Evolutionary conservation across 2,797 vertebrate genomes (phyloP).

Genomic region (Paramormyrops hopkinsi): DNA sequence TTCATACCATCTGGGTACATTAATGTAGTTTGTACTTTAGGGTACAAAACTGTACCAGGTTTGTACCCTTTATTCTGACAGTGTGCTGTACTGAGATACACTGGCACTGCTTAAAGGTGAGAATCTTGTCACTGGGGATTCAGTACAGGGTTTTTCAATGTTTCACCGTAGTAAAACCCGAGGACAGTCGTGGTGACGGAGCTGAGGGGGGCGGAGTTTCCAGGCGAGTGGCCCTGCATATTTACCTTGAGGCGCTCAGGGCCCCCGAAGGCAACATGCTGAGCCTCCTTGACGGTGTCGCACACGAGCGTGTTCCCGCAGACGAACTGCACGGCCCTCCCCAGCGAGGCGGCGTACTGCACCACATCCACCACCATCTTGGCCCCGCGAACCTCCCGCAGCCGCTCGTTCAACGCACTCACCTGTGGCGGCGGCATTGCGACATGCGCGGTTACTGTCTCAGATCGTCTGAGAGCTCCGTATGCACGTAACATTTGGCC

Average conservation of each 20-base stretch:
- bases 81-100: not conserved
- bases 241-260: slow-evolving; percentile 74
- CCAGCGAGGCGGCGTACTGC: slow-evolving; percentile 67
- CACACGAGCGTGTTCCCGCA: slow-evolving; percentile 84
- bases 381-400: slow-evolving; percentile 74
- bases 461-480: not conserved
- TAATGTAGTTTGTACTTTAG: not conserved
- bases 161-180: not conserved
- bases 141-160: not conserved
- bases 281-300: slow-evolving; percentile 80
- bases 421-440: slow-evolving; percentile 57
- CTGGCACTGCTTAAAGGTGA: not conserved
- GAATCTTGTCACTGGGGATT: not conserved
- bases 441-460: not conserved
- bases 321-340: slow-evolving; percentile 82
- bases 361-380: slow-evolving; percentile 89
- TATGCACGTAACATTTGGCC: not conserved
- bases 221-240: not conserved
- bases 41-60: not conserved
- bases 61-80: not conserved
- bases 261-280: slow-evolving; percentile 72
- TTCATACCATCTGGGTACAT: not conserved
- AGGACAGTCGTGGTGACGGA: not conserved
- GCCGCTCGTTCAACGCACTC: slow-evolving; percentile 74
- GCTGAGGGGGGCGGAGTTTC: not conserved